phyloP scores from a whole-genome alignment of 1,140 invertebrate genomes.

The Lysiphlebus fabarum region DNA sequence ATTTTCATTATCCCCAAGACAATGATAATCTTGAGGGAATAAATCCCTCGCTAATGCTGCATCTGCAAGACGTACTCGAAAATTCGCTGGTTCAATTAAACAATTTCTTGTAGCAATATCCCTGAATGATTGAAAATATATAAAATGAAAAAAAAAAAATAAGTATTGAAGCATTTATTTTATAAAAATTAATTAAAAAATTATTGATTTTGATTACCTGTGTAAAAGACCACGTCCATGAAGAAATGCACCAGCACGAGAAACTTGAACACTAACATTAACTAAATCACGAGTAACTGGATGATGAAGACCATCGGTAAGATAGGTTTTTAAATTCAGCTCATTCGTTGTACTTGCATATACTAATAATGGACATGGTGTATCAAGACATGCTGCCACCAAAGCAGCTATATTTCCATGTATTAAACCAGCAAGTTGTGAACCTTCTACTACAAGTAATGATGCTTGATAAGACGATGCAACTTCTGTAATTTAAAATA shows the following conservation, averaged over 20 bases:
- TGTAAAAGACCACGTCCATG: slow-evolving; percentile 86
- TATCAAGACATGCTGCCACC: slow-evolving; percentile 75
- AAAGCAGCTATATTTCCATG: slow-evolving; percentile 82
- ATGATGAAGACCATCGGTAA: slow-evolving; percentile 60
- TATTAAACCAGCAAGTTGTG: slow-evolving; percentile 75
- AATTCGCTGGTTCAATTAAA: slow-evolving; percentile 66
- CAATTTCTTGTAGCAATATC: slow-evolving; percentile 90
- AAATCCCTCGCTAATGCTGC: slow-evolving; percentile 85
- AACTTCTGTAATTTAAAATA: slow-evolving; percentile 62
- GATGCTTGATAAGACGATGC: slow-evolving; percentile 80
- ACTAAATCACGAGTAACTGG: slow-evolving; percentile 82
- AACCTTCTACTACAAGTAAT: slow-evolving; percentile 77
- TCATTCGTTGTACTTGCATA: slow-evolving; percentile 74
- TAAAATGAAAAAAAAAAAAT: slow-evolving; percentile 10
- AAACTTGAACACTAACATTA: slow-evolving; percentile 83
- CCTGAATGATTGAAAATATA: slow-evolving; percentile 42
- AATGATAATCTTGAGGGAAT: slow-evolving; percentile 93
- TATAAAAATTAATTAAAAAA: background rate
- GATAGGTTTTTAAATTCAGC: slow-evolving; percentile 85
- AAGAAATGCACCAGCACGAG: slow-evolving; percentile 82
- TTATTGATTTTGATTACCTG: slow-evolving; percentile 41
- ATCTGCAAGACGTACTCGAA: slow-evolving; percentile 85
- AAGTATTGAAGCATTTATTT: slow-evolving; percentile 1
- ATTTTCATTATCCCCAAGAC: slow-evolving; percentile 91
- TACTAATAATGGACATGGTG: slow-evolving; percentile 71